Evolutionary conservation across 2,113 vertebrate species (phyloP).

Genomic region (Oxygymnocypris stewartii): DNA sequence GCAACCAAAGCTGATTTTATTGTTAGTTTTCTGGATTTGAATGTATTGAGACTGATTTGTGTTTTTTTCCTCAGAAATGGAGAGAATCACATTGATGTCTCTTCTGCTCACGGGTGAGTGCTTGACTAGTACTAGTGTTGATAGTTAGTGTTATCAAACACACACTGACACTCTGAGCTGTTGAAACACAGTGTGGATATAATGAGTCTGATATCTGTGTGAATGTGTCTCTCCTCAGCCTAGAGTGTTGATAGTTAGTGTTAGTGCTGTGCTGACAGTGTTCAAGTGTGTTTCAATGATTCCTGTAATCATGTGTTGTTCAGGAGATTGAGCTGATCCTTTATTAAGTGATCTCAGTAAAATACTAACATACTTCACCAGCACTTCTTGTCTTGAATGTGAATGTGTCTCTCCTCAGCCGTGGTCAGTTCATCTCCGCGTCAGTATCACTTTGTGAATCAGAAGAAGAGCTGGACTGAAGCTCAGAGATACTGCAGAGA

Average conservation of each 20-base stretch:
- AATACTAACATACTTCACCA: too few relatives aligned
- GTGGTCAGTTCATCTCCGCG: not conserved
- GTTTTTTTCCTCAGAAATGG: not conserved
- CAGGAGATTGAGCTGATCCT: too few relatives aligned
- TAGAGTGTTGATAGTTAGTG: not conserved
- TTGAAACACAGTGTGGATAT: not conserved
- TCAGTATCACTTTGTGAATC: conserved; percentile 19
- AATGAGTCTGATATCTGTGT: not conserved
- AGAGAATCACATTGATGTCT: not conserved
- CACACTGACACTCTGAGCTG: not conserved
- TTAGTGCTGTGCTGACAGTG: not conserved
- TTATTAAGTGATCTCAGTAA: too few relatives aligned
- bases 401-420: not conserved
- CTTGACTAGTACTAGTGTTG: not conserved
- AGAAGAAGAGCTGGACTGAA: accelerated
- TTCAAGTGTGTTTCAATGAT: not conserved
- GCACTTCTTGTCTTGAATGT: too few relatives aligned
- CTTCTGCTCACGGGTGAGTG: not conserved
- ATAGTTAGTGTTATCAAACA: too few relatives aligned
- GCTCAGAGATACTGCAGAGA: not conserved
- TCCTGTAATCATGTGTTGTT: too few relatives aligned
- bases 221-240: too few relatives aligned
- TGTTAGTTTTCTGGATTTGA: not conserved
- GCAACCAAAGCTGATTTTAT: too few relatives aligned
- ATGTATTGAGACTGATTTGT: not conserved